Conservation (phyloP, 2,888 invertebrate genomes). For the Amphipyra tragopoginis region DNA sequence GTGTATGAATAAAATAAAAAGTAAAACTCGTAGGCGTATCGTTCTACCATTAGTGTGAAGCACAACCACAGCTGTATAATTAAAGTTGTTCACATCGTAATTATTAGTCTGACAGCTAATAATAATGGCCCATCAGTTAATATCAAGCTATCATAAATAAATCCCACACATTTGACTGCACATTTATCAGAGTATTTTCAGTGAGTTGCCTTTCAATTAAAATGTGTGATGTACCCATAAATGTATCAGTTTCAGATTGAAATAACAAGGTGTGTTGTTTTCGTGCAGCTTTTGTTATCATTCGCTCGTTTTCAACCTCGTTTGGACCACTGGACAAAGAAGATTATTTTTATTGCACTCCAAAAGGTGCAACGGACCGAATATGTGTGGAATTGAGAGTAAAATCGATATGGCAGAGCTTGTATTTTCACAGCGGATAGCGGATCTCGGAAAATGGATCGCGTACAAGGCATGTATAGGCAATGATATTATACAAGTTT, state of each 20-base stretch:
- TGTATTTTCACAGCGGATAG: conserved; percentile 58
- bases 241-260: conserved; percentile 73
- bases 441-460: conserved; percentile 57
- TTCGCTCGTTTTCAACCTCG: conserved; percentile 71
- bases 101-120: conserved; percentile 8
- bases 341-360: conserved; percentile 88
- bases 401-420: conserved; percentile 72
- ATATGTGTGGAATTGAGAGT: conserved; percentile 82
- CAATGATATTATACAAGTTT: conserved; percentile 34
- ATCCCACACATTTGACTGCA: conserved; percentile 18
- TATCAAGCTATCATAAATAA: conserved; percentile 24
- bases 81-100: neutral
- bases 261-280: conserved; percentile 75
- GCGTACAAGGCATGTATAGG: conserved; percentile 29
- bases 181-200: conserved; percentile 44
- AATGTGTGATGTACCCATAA: conserved; percentile 65
- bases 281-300: conserved; percentile 74
- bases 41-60: no score
- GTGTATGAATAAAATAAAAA: no score
- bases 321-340: conserved; percentile 81
- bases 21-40: no score
- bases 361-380: conserved; percentile 83
- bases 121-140: neutral
- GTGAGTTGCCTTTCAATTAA: conserved; percentile 61
- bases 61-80: neutral